Conservation (phyloP, 2,113 vertebrate species). For the Corapipo altera region DNA sequence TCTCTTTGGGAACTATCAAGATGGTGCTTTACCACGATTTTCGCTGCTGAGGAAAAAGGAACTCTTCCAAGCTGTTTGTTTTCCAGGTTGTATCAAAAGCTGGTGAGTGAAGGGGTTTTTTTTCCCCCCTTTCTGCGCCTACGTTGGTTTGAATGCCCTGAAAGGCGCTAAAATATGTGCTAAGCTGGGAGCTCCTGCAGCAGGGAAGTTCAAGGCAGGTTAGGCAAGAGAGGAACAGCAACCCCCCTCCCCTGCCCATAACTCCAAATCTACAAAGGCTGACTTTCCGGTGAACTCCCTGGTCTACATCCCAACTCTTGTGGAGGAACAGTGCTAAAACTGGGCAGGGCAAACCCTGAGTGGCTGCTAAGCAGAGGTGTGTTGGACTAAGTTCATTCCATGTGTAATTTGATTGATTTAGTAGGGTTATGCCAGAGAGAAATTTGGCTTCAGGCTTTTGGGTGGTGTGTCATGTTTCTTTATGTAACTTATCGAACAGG, state of each 20-base stretch:
- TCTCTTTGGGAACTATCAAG: slow-evolving; percentile 72
- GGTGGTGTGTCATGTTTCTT: background rate
- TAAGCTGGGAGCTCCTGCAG: background rate
- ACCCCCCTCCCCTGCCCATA: background rate
- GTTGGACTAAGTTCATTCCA: background rate
- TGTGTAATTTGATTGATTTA: slow-evolving; percentile 30
- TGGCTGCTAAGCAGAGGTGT: slow-evolving; percentile 30
- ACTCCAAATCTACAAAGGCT: slow-evolving; percentile 24
- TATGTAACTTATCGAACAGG: slow-evolving; percentile 33
- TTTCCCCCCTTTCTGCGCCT: slow-evolving; percentile 27
- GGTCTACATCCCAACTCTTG: background rate
- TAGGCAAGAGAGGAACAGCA: background rate
- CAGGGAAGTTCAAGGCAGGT: slow-evolving; percentile 15
- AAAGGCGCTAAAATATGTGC: background rate
- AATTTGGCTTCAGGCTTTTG: background rate
- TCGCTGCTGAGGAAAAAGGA: slow-evolving; percentile 46
- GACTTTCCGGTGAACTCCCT: slow-evolving; percentile 38
- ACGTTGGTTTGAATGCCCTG: background rate
- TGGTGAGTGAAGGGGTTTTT: slow-evolving; percentile 27
- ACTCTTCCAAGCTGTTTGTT: slow-evolving; percentile 27
- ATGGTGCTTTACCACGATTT: slow-evolving; percentile 67
- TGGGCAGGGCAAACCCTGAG: slow-evolving; percentile 42
- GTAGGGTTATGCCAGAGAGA: background rate
- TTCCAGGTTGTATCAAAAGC: slow-evolving; percentile 50
- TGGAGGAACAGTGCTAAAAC: slow-evolving; percentile 6